A percentile compares a stretch with the other conserved stretches of the same genome.
Conservation (phyloP, 2,888 invertebrate genomes). For the Thereva nobilitata region DNA sequence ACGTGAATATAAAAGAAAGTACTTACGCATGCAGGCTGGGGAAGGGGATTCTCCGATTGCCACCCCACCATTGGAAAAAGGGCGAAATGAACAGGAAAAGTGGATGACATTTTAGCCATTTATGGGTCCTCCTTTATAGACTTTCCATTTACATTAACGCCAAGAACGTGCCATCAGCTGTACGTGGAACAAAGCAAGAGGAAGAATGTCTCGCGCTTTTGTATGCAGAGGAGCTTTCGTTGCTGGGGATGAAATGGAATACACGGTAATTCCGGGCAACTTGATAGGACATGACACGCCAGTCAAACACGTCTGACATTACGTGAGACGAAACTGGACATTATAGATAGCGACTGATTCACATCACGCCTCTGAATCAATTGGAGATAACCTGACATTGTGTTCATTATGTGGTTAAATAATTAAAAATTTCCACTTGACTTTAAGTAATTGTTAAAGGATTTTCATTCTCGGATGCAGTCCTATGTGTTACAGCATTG, state of each 20-base stretch:
- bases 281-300: constrained; percentile 28
- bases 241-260: constrained; percentile 28
- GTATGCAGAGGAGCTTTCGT: constrained; percentile 23
- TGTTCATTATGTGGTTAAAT: background rate
- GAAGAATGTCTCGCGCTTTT: constrained; percentile 14
- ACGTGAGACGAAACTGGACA: constrained; percentile 25
- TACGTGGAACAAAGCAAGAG: constrained; percentile 10
- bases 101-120: constrained; percentile 38
- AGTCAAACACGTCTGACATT: constrained; percentile 25
- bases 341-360: constrained; percentile 6
- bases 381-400: constrained; percentile 1
- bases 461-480: too few species aligned
- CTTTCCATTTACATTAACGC: constrained; percentile 38
- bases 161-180: constrained; percentile 31
- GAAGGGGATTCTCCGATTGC: background rate
- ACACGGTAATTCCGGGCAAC: constrained; percentile 27
- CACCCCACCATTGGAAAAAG: constrained; percentile 15
- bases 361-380: background rate
- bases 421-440: too few species aligned
- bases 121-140: constrained; percentile 35
- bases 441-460: too few species aligned
- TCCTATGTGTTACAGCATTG: too few species aligned
- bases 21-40: constrained; percentile 24
- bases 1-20: constrained; percentile 34
- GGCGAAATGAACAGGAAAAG: constrained; percentile 33